phyloP scores from a whole-genome alignment of 2,797 vertebrate genomes.

The Morelia viridis region DNA sequence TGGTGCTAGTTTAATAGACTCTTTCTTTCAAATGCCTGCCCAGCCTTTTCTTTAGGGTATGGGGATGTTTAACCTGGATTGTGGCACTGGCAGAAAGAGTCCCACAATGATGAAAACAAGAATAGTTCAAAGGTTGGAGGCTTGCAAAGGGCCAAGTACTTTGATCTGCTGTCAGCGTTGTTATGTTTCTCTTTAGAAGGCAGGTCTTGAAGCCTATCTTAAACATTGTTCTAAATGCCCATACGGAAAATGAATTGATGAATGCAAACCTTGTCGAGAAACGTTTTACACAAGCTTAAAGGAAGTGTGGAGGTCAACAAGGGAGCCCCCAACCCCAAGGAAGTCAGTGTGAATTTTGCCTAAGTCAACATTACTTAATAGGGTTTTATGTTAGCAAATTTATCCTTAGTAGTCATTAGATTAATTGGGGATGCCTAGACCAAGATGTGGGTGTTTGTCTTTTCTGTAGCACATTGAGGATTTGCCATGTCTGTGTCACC shows the following conservation, averaged over 20 bases:
- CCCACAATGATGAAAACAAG: conserved; percentile 63
- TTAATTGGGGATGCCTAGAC: conserved; percentile 44
- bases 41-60: conserved; percentile 35
- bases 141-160: conserved; percentile 73
- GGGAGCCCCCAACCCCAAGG: conserved; percentile 54
- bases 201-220: conserved; percentile 66
- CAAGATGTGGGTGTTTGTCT: conserved; percentile 41
- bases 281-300: conserved; percentile 55
- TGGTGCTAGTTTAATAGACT: background rate
- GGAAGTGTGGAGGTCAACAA: conserved; percentile 59
- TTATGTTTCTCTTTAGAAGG: conserved; percentile 67
- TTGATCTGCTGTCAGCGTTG: conserved; percentile 71
- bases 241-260: conserved; percentile 65
- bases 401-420: conserved; percentile 58
- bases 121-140: conserved; percentile 73
- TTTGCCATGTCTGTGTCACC: conserved; percentile 49
- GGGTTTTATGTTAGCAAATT: conserved; percentile 46
- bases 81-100: conserved; percentile 66
- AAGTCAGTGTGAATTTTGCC: conserved; percentile 59
- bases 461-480: conserved; percentile 49
- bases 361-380: conserved; percentile 44
- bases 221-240: conserved; percentile 56
- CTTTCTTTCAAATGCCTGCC: conserved; percentile 17
- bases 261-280: conserved; percentile 66
- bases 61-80: conserved; percentile 69